Evolutionary conservation across 2,797 vertebrate genomes (phyloP).

Genomic region (Gila robusta): DNA sequence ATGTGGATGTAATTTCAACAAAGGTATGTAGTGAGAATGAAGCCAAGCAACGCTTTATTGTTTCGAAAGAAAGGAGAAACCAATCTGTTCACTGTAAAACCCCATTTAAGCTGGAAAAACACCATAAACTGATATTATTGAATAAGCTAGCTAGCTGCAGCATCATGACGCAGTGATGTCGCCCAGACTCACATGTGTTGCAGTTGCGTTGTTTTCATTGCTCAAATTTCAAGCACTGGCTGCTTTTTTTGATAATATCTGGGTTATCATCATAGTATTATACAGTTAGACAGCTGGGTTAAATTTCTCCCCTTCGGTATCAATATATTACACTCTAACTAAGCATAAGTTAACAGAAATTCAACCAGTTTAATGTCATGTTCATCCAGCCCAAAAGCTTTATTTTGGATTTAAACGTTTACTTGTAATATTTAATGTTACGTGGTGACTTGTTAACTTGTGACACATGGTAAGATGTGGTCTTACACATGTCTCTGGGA

Average conservation of each 20-base stretch:
- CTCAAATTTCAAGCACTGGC: constrained; percentile 1
- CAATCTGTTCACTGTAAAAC: background rate
- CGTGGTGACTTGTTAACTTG: too few species aligned
- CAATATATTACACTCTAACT: background rate
- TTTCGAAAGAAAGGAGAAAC: background rate
- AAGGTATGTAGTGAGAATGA: constrained; percentile 52
- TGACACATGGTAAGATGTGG: background rate
- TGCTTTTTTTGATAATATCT: background rate
- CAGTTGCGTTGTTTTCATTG: constrained; percentile 31
- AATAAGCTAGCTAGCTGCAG: constrained; percentile 31
- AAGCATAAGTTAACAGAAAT: background rate
- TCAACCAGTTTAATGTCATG: background rate
- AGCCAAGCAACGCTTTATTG: background rate
- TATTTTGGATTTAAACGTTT: background rate
- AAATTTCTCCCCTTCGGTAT: background rate
- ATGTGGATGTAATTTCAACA: constrained; percentile 70
- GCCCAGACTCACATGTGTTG: constrained; percentile 2
- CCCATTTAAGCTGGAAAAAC: background rate
- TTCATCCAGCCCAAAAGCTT: background rate
- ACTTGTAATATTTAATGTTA: background rate
- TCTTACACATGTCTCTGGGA: constrained; percentile 13
- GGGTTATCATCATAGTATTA: background rate
- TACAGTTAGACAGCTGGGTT: background rate
- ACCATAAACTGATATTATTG: background rate
- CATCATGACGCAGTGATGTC: constrained; percentile 9